phyloP scores from a whole-genome alignment of 2,113 vertebrate genomes.

The Menura novaehollandiae region DNA sequence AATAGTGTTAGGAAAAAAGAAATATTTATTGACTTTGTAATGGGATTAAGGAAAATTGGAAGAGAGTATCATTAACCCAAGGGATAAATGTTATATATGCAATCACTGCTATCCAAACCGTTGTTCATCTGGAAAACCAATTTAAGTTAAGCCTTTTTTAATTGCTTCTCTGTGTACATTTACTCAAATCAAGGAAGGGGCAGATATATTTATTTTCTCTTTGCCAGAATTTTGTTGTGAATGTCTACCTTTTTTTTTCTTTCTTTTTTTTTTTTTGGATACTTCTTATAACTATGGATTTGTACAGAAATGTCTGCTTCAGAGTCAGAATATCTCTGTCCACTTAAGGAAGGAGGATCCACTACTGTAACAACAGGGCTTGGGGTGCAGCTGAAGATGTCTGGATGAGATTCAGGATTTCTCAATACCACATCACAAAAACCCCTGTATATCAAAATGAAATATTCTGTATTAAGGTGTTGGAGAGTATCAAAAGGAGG shows the following conservation, averaged over 20 bases:
- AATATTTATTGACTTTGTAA: constrained; percentile 67
- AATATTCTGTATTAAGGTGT: not conserved
- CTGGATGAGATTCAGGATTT: not conserved
- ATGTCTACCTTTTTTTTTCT: not conserved
- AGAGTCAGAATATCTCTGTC: not conserved
- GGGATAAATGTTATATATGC: constrained; percentile 60
- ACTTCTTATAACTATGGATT: not conserved
- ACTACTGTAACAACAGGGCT: not conserved
- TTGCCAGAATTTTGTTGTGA: constrained; percentile 24
- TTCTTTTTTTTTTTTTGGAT: not conserved
- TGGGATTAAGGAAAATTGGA: constrained; percentile 61
- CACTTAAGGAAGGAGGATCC: not conserved
- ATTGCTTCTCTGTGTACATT: constrained; percentile 67
- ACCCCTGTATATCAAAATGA: not conserved
- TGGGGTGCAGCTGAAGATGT: not conserved
- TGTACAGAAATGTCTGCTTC: not conserved
- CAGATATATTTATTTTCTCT: constrained; percentile 56
- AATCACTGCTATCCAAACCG: constrained; percentile 51
- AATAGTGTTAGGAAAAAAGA: not conserved
- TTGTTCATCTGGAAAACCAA: constrained; percentile 67
- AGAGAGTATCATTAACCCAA: constrained; percentile 58
- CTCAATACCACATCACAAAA: not conserved
- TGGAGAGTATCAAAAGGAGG: not conserved
- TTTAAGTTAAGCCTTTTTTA: constrained; percentile 70
- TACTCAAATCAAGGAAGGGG: constrained; percentile 48